phyloP scores from a whole-genome alignment of 1,140 invertebrate genomes.

The Rhyacophila brunnea region DNA sequence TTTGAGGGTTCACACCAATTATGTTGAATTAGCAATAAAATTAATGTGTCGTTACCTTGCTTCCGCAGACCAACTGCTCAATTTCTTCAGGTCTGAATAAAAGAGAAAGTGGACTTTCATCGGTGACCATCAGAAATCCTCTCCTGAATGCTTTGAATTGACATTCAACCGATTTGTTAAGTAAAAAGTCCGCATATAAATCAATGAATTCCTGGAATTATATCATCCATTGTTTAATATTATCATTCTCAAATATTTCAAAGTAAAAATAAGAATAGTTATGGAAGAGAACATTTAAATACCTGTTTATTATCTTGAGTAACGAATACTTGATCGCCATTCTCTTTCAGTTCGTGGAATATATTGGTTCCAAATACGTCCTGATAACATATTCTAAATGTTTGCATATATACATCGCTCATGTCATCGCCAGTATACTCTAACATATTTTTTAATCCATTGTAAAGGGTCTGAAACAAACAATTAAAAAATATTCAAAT shows the following conservation, averaged over 20 bases:
- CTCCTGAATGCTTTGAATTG: slow-evolving; percentile 87
- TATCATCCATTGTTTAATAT: not conserved
- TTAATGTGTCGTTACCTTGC: slow-evolving; percentile 65
- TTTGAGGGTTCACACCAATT: too few species aligned
- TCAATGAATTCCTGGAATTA: slow-evolving; percentile 78
- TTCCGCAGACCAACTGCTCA: slow-evolving; percentile 79
- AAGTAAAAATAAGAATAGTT: too few species aligned
- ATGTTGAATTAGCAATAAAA: too few species aligned
- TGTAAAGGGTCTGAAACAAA: slow-evolving; percentile 66
- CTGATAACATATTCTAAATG: slow-evolving; percentile 84
- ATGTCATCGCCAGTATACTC: slow-evolving; percentile 80
- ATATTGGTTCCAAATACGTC: slow-evolving; percentile 85
- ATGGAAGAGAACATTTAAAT: slow-evolving; percentile 39
- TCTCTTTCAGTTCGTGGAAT: slow-evolving; percentile 79
- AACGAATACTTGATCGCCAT: slow-evolving; percentile 71
- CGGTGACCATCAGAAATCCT: slow-evolving; percentile 90
- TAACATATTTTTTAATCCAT: slow-evolving; percentile 77
- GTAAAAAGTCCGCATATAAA: slow-evolving; percentile 84
- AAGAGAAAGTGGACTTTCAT: slow-evolving; percentile 76
- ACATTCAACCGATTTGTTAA: slow-evolving; percentile 83
- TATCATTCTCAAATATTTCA: not conserved
- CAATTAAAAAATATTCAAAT: not conserved
- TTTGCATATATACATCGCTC: slow-evolving; percentile 85
- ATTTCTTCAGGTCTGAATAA: slow-evolving; percentile 94
- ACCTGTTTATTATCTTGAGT: slow-evolving; percentile 80